Base-by-base conservation (phyloP, 2,888 invertebrate species). In the Strigamia crassipes region DNA sequence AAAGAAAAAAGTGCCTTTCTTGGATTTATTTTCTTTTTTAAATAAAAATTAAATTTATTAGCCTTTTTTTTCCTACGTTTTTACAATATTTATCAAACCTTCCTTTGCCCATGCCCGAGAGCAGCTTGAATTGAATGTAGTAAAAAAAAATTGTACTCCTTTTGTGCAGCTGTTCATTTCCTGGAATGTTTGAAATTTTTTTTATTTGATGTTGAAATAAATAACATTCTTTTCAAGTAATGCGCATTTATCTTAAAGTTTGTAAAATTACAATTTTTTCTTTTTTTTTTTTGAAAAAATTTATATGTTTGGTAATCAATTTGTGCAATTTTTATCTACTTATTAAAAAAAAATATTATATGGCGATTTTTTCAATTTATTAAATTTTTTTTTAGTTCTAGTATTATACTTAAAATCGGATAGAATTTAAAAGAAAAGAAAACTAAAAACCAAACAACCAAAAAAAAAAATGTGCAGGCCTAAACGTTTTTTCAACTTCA, bases 131-230 rank as follows among this genome's bases (percentile, higher is more conserved):
- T 61, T 61, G 61, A 12, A 61, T 61, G 18, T 21, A 61, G 18
- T n/a, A n/a, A 61, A 61, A 61, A 61, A 61, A 18, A 61, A 27
- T 2, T n/a, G 13, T 12, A 23, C 10, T 61, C 10, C 18, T 61
- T 61, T 61, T 61, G 61, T 21, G 61, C 23, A 23, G 61, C 61
- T 61, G 61, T 61, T 61, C 23, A 61, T 61, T 61, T 61, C 61
- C 61, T 61, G 61, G 61, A 61, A 61, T 61, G 61, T 61, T 61
- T 61, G 21, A 12, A 61, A 61, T 61, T 61, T 61, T 56, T 61
- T 61, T 61, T 61, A 23, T 61, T 23, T 61, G 18, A 61, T 61
- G 8, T 61, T 21, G 23, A 61, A 61, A 23, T 61, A 61, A 61
- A 61, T 61, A 61, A 61, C 61, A 61, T 61, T 61, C 61, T 61